phyloP scores from a whole-genome alignment of 2,113 vertebrate species.

The Noturus placidus region DNA sequence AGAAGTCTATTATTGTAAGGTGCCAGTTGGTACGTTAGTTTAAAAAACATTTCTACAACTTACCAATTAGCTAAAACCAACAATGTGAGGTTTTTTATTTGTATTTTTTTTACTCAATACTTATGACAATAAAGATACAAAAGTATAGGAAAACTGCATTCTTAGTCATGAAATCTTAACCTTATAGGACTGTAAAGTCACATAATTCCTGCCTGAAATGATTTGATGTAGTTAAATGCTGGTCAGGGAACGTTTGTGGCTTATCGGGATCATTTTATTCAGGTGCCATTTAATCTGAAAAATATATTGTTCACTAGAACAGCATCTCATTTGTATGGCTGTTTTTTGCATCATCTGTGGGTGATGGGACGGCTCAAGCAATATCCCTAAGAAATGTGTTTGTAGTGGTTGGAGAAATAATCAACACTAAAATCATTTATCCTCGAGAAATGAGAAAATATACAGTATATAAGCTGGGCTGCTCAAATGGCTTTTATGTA shows the following conservation, averaged over 20 bases:
- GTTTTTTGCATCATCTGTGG: neutral
- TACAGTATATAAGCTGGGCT: neutral
- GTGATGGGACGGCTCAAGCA: neutral
- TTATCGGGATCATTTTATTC: neutral
- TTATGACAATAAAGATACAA: neutral
- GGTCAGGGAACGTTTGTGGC: neutral
- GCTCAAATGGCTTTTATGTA: constrained; percentile 24
- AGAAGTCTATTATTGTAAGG: neutral
- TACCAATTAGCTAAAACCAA: neutral
- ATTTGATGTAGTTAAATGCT: neutral
- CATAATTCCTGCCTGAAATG: neutral
- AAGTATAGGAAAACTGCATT: neutral
- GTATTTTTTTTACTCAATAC: neutral
- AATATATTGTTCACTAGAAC: neutral
- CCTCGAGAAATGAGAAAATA: neutral
- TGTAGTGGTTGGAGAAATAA: neutral
- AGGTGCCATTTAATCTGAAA: neutral
- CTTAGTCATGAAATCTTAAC: neutral
- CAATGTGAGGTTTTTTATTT: neutral
- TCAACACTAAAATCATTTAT: neutral
- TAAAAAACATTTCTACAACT: neutral
- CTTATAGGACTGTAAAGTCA: neutral
- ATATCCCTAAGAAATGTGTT: neutral
- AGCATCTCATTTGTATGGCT: neutral
- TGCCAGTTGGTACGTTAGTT: neutral